Base-by-base conservation (phyloP, 2,113 vertebrate species). In the Mormoops blainvillei region DNA sequence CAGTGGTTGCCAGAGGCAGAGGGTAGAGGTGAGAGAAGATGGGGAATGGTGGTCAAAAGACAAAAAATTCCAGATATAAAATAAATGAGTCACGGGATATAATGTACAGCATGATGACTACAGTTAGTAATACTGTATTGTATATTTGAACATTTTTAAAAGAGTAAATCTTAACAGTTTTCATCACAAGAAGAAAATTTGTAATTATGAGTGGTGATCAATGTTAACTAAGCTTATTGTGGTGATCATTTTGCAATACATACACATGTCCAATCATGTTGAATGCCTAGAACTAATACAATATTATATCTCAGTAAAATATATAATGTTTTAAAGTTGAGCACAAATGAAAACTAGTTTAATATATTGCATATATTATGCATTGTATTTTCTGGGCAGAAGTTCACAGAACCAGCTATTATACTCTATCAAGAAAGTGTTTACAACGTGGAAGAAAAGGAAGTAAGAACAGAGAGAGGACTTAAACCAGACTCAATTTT, bases 381-480 rank as follows among this genome's bases (percentile, higher is more conserved):
- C 26, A 76, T 28, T 85, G 22, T 73, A 36, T 81, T 96, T 93
- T 94, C 71, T 56, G 52, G 80, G 41, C 52, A 91, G 78, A 95
- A 71, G 54, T 45, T 92, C 73, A 52, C 28, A 82, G 68, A 94
- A 68, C 45, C 36, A 52, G 76, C 45, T 50, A 61, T 61, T 93
- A 56, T 5, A 41, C 28, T 65, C 52, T 45, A 61, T 28, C 45
- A 74, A 61, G 63, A 91, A 89, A 91, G 20, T 22, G 67, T 26
- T 68, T 76, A 22, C 9, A 14, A 56, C 45, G 58, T 81, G 78
- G 18, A 68, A 88, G 88, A 68, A 89, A 93, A 24, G 33, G n/a
- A 83, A 77, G n/a, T 20, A 38, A 85, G 61, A 63, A 43, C 7
- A 22, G 43, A 86, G 54, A 43, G 43, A 86, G 54, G 28, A 67